These are phyloP conservation scores for Marcusenius ussheri DNA, from an alignment of 2,113 vertebrate species.

Conservation along the genomic window DNA sequence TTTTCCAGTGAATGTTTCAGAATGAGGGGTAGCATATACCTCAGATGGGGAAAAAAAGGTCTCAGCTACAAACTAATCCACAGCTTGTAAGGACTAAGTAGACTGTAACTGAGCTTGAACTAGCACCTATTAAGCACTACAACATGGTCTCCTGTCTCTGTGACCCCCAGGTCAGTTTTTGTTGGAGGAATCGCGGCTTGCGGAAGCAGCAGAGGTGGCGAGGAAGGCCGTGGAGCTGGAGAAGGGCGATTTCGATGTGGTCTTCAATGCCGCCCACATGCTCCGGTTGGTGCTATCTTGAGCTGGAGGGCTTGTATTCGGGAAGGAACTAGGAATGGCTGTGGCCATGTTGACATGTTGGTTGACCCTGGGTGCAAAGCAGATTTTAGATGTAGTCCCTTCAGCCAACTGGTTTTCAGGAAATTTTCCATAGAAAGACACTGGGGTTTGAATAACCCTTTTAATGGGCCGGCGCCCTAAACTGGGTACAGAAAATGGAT, in stretches of 20 bases:
- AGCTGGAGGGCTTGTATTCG: conserved; percentile 19
- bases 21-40: neutral
- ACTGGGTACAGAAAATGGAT: neutral
- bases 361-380: neutral
- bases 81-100: neutral
- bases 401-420: neutral
- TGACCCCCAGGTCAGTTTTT: conserved; percentile 81
- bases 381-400: neutral
- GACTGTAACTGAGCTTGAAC: neutral
- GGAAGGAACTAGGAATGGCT: neutral
- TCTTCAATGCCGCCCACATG: conserved; percentile 97
- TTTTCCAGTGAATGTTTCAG: neutral
- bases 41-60: neutral
- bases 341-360: neutral
- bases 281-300: conserved; percentile 70
- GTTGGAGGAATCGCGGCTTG: conserved; percentile 78
- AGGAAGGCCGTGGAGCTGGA: conserved; percentile 85
- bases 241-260: conserved; percentile 81
- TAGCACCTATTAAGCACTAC: neutral
- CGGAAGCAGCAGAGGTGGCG: conserved; percentile 90
- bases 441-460: neutral
- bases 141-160: neutral
- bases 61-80: neutral
- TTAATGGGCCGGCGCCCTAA: neutral
- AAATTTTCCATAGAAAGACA: neutral